Conservation (phyloP, 2,888 invertebrate species). For the Slavum lentiscoides region DNA sequence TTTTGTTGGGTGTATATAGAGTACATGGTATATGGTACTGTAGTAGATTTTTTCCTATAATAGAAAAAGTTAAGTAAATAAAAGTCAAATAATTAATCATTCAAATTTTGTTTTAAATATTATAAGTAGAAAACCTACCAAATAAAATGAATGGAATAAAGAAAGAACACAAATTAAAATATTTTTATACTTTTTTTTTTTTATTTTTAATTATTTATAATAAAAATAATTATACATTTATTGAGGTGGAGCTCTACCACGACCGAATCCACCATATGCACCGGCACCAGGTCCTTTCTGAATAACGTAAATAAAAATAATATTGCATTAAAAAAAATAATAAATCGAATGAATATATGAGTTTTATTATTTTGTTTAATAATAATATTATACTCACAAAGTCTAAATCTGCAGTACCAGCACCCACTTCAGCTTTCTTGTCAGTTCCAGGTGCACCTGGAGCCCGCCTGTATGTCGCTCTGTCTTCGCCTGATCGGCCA, state of each 20-base stretch:
- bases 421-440: slow-evolving; percentile 96
- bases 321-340: neutral
- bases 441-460: slow-evolving; percentile 74
- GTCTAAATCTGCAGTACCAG: slow-evolving; percentile 90
- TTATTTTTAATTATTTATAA: slow-evolving; percentile 14
- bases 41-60: no score
- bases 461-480: slow-evolving; percentile 80
- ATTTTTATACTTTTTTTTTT: slow-evolving; percentile 41
- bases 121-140: no score
- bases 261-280: slow-evolving; percentile 71
- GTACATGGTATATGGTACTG: no score
- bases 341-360: neutral
- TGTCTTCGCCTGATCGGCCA: slow-evolving; percentile 75
- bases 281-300: slow-evolving; percentile 63
- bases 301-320: slow-evolving; percentile 60
- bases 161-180: neutral
- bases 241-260: slow-evolving; percentile 67
- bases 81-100: no score
- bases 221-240: slow-evolving; percentile 53
- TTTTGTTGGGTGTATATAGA: no score
- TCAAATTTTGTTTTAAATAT: no score
- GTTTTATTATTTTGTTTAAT: neutral
- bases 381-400: slow-evolving; percentile 66
- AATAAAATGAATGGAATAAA: neutral
- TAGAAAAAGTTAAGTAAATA: no score